Conservation (phyloP, 2,113 vertebrate genomes). For the Tricholaema leucomelas region DNA sequence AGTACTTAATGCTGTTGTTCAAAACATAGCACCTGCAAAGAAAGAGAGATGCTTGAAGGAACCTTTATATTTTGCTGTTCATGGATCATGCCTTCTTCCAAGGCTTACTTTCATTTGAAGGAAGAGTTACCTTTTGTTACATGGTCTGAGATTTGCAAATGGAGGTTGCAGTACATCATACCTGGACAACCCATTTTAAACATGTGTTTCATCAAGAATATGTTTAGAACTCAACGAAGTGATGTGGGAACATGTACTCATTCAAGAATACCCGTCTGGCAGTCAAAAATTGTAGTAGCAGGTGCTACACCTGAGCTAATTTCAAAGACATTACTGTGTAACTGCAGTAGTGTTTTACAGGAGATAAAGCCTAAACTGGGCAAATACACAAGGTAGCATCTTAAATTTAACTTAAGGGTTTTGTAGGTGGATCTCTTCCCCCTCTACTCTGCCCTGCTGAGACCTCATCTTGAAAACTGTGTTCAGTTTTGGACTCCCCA, state of each 20-base stretch:
- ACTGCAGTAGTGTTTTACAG: not conserved
- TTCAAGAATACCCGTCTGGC: not conserved
- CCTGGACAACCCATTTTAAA: not conserved
- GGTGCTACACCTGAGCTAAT: not conserved
- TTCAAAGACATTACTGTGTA: not conserved
- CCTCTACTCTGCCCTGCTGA: too few species aligned
- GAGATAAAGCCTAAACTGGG: not conserved
- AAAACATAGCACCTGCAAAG: not conserved
- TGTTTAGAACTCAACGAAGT: not conserved
- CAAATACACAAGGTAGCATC: not conserved
- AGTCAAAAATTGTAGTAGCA: not conserved
- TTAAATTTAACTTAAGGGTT: not conserved
- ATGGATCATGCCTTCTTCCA: not conserved
- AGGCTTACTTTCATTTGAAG: not conserved
- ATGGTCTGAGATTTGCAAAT: not conserved
- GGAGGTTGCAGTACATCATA: not conserved
- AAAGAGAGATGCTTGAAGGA: not conserved
- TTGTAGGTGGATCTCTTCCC: not conserved
- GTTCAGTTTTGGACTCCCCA: too few species aligned
- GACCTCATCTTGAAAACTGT: too few species aligned
- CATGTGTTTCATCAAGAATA: not conserved
- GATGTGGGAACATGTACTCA: not conserved
- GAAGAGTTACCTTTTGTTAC: not conserved
- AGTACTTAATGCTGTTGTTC: not conserved
- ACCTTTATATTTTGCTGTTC: not conserved